Base-by-base conservation (phyloP, 1,140 invertebrate genomes). In the Atta texana region DNA sequence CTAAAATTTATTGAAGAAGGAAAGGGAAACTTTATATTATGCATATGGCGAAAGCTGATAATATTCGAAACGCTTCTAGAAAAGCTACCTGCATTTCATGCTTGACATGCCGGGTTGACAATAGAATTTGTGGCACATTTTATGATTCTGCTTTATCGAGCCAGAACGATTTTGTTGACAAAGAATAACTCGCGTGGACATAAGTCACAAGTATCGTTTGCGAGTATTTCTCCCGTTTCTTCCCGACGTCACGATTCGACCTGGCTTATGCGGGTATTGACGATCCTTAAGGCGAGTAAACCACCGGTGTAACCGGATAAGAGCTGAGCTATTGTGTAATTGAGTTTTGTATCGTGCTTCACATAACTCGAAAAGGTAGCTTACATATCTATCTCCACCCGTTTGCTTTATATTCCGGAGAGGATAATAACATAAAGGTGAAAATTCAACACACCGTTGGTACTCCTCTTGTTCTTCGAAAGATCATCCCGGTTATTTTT, bases 281-380 rank as follows among this genome's bases (percentile, higher is more conserved):
- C 80, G 55, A 63, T 31, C 14, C 14, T 75, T 84, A 63, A 82
- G 28, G 39, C 66, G 53, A 61, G 7, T 16, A 81, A 81, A 34
- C 66, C 21, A 59, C 21, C 53, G 34, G 34, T 61, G 39, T 63
- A 84, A 75, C 18, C 80, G 39, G 39, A 84, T 84, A 74, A 84
- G 69, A 74, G 39, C 28, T 28, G 12, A 53, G 39, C 39, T 39
- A 75, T 84, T 84, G 31, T 63, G 53, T 82, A 82, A 82, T 82
- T 82, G 69, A 84, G 69, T 74, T 61, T 84, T 4, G 24, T 51
- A 84, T 84, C 55, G 53, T 28, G 53, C 24, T 44, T 28, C 44
- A 14, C 44, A 49, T 81, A 81, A 82, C 39, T 74, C 39, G 55
- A 14, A 74, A 82, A 82, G 14, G 24, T 75, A 51, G 39, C 49